Conservation (phyloP, 2,888 invertebrate species). For the Ochropleura plecta region DNA sequence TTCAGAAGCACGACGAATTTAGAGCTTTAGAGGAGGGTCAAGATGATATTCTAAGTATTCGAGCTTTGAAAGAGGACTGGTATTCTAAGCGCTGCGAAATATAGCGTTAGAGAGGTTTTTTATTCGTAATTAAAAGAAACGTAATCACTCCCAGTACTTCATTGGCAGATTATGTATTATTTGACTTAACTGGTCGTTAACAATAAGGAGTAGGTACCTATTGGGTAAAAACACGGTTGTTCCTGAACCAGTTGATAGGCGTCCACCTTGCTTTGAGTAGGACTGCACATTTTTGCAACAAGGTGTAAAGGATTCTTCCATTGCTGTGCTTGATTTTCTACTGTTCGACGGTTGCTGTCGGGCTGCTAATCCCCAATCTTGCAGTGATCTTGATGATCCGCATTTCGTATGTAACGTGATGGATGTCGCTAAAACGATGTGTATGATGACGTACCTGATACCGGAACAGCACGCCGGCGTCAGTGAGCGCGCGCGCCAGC, state of each 20-base stretch:
- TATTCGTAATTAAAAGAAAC: not conserved
- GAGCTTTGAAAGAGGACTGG: not conserved
- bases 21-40: not conserved
- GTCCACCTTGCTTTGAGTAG: not conserved
- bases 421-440: not conserved
- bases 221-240: too few relatives aligned
- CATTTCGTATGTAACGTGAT: not conserved
- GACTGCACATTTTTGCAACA: not conserved
- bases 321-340: not conserved
- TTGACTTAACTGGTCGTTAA: not conserved
- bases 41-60: not conserved
- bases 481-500: slow-evolving; percentile 96
- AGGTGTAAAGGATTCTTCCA: not conserved
- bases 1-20: not conserved
- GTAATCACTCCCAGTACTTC: not conserved
- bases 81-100: not conserved
- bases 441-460: slow-evolving; percentile 93
- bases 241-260: not conserved
- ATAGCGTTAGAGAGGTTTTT: not conserved
- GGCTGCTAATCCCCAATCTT: not conserved
- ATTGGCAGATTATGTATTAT: not conserved
- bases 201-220: not conserved
- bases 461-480: slow-evolving; percentile 96
- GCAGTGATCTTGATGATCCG: not conserved
- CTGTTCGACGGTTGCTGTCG: not conserved